Conservation (phyloP, 2,888 invertebrate genomes). For the Eristalis intricaria region DNA sequence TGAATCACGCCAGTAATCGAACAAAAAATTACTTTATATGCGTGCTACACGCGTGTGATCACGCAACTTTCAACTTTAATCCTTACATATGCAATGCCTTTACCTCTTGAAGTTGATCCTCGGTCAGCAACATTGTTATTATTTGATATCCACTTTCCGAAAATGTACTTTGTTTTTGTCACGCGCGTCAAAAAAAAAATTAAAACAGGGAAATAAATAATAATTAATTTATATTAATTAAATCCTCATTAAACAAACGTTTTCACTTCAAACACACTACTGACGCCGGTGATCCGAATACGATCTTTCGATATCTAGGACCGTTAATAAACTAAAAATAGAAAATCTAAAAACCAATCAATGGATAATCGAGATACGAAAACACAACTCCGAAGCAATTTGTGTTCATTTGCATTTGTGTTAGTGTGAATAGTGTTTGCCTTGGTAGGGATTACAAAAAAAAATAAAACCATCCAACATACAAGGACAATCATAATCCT, state of each 20-base stretch:
- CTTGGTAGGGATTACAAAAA: slow-evolving; percentile 46
- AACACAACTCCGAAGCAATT: slow-evolving; percentile 38
- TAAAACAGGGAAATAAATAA: background rate
- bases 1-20: slow-evolving; percentile 24
- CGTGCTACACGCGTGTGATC: slow-evolving; percentile 40
- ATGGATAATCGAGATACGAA: slow-evolving; percentile 62
- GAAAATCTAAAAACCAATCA: slow-evolving; percentile 73
- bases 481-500: slow-evolving; percentile 70
- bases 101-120: slow-evolving; percentile 80
- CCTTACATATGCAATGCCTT: slow-evolving; percentile 16
- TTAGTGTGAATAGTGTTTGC: slow-evolving; percentile 12
- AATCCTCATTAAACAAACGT: background rate
- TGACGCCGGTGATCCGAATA: slow-evolving; percentile 35
- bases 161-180: background rate
- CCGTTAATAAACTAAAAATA: slow-evolving; percentile 81
- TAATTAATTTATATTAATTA: background rate
- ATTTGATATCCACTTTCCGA: background rate
- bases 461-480: slow-evolving; percentile 33
- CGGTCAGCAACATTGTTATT: slow-evolving; percentile 78
- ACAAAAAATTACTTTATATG: slow-evolving; percentile 31
- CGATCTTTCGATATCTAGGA: slow-evolving; percentile 80
- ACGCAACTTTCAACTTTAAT: slow-evolving; percentile 38
- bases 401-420: slow-evolving; percentile 41
- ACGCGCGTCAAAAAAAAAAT: background rate
- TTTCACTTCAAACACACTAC: background rate